phyloP scores from a whole-genome alignment of 2,113 vertebrate genomes.

The Saguinus imperator region DNA sequence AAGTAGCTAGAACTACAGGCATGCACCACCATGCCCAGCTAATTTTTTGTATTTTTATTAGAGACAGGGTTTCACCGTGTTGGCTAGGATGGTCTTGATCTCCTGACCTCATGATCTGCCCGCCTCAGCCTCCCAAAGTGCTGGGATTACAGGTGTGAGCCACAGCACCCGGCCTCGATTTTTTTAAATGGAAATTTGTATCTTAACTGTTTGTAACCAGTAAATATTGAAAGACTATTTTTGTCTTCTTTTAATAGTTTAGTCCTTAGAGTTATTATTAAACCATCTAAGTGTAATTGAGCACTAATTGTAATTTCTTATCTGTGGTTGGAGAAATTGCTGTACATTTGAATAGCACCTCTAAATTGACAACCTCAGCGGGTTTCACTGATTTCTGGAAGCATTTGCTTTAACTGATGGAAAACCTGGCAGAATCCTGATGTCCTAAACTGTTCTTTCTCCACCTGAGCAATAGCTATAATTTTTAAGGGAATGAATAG shows the following conservation, averaged over 20 bases:
- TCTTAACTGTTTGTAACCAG: background rate
- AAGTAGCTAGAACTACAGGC: too few species aligned
- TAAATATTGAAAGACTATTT: conserved; percentile 4
- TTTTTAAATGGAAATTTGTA: background rate
- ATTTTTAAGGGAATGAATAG: conserved; percentile 15
- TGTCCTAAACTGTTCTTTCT: background rate
- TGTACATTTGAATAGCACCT: conserved; percentile 21
- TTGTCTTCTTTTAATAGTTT: background rate
- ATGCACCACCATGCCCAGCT: too few species aligned
- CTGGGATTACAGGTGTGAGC: too few species aligned
- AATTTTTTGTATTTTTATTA: too few species aligned
- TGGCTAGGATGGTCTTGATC: too few species aligned
- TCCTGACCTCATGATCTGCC: too few species aligned
- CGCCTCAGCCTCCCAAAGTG: too few species aligned
- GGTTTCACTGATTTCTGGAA: background rate
- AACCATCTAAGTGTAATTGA: background rate
- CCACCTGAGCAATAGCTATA: background rate
- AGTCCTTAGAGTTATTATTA: background rate
- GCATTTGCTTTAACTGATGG: background rate
- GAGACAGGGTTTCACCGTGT: too few species aligned
- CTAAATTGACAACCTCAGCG: conserved; percentile 1
- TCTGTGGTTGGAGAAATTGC: conserved; percentile 27
- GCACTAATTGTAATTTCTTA: background rate
- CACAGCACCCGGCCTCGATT: too few species aligned
- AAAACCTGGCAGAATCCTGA: conserved; percentile 31